A percentile compares a stretch with the other conserved stretches of the same genome.
phyloP scores from a whole-genome alignment of 2,888 invertebrate genomes.

The Nezara viridula region DNA sequence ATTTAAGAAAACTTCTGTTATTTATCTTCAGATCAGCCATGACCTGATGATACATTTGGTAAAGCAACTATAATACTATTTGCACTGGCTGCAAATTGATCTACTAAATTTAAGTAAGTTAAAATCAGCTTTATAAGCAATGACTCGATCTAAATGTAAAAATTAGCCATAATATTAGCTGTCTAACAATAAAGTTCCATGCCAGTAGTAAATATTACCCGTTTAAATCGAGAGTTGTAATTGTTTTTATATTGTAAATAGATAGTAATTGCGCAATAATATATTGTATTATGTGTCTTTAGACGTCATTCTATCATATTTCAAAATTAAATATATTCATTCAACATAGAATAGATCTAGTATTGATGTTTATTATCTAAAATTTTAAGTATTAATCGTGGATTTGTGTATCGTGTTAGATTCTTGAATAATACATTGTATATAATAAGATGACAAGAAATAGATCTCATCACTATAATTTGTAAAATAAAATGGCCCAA shows the following conservation, averaged over 20 bases:
- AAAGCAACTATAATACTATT: background rate
- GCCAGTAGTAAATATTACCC: background rate
- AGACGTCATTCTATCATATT: background rate
- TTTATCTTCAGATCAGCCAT: background rate
- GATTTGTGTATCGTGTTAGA: background rate
- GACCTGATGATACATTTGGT: background rate
- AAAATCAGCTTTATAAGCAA: background rate
- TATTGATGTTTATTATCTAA: background rate
- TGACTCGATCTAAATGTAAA: background rate
- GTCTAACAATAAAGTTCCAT: background rate
- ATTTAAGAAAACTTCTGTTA: background rate
- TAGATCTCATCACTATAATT: background rate
- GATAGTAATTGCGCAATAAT: background rate
- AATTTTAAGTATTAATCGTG: background rate
- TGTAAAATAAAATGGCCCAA: background rate
- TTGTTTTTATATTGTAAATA: background rate
- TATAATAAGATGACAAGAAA: background rate
- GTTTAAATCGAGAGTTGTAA: background rate
- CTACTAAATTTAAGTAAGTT: conserved; percentile 16
- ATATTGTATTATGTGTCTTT: background rate
- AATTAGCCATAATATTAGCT: background rate
- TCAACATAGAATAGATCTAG: background rate
- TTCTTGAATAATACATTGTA: background rate
- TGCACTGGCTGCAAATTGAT: background rate
- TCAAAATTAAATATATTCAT: background rate